phyloP scores from a whole-genome alignment of 2,888 invertebrate genomes.

The Spilarctia lutea region DNA sequence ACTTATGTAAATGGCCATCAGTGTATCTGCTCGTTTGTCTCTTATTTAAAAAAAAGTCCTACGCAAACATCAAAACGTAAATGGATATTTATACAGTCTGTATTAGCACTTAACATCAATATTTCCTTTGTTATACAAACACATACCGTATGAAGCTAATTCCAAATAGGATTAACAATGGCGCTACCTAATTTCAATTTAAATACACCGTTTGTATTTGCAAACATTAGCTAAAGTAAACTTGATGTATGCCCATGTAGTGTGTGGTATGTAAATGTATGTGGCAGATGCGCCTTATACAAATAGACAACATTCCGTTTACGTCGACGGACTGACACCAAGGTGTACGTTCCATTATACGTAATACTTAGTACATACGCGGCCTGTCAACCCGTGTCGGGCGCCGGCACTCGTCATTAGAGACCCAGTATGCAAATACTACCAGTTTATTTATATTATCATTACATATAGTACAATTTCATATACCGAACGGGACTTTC shows the following conservation, averaged over 20 bases:
- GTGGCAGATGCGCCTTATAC: conserved; percentile 64
- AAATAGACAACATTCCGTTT: conserved; percentile 61
- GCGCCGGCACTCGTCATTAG: conserved; percentile 58
- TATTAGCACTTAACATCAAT: conserved; percentile 18
- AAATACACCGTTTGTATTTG: conserved; percentile 42
- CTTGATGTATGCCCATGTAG: conserved; percentile 37
- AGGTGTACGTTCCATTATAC: conserved; percentile 6
- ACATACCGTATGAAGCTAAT: conserved; percentile 25
- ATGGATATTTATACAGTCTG: not conserved
- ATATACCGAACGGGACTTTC: conserved; percentile 44
- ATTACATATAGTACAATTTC: conserved; percentile 46
- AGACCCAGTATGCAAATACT: conserved; percentile 68
- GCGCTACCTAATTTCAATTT: conserved; percentile 44
- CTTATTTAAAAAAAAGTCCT: not conserved
- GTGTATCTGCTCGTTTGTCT: not conserved
- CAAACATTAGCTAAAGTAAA: conserved; percentile 45
- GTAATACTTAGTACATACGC: conserved; percentile 19
- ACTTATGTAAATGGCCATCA: not conserved
- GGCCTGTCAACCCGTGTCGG: conserved; percentile 29
- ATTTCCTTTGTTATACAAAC: conserved; percentile 26
- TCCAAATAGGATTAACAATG: conserved; percentile 45
- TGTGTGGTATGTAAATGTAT: conserved; percentile 56
- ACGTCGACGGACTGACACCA: conserved; percentile 27
- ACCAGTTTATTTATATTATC: conserved; percentile 59
- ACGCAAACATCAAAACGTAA: not conserved